Evolutionary conservation across 2,797 vertebrate species (phyloP), one percentile per base, ranked within the genome.

Genomic region (Graptemys geographica): DNA sequence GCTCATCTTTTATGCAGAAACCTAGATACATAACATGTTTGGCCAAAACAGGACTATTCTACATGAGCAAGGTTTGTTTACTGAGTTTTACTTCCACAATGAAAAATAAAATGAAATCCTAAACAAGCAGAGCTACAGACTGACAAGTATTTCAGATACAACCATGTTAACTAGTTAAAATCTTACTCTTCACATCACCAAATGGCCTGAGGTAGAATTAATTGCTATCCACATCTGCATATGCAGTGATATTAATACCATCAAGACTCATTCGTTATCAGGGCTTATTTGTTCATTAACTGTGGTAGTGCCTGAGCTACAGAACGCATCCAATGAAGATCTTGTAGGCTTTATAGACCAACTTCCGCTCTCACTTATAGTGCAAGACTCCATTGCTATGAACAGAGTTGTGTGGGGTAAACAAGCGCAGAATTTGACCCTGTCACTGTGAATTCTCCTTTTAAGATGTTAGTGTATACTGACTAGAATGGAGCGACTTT

Each of bases 191-290:
- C 85, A 83, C 85, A 83, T 88, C 80, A 33, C 80, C n/a, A 0
- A 56, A 7, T 1, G 74, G 65, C 78, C 59, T 86, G 76, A 0
- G 0, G 0, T 56, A 62, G 72, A 21, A 79, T 55, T 86, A 82
- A 96, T 85, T 49, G 3, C 80, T 83, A 31, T 28, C 72, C 37
- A 62, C 31, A 80, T 57, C 84, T 82, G 2, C 76, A 8, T 79
- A 6, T 91, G 55, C 57, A 55, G 89, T 95, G 93, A 89, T 83
- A 88, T 90, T 62, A 81, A 89, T 86, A 88, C 49, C 59, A n/a
- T 5, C 56, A 84, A 62, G 53, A 86, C 37, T 87, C 79, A 76
- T 56, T 44, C 10, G 78, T 84, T 94, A 79, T 28, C 74, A 37
- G 56, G 47, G 90, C 53, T 85, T 56, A 74, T 51, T 83, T 52